phyloP scores from a whole-genome alignment of 2,113 vertebrate genomes.

The Noctilio leporinus region DNA sequence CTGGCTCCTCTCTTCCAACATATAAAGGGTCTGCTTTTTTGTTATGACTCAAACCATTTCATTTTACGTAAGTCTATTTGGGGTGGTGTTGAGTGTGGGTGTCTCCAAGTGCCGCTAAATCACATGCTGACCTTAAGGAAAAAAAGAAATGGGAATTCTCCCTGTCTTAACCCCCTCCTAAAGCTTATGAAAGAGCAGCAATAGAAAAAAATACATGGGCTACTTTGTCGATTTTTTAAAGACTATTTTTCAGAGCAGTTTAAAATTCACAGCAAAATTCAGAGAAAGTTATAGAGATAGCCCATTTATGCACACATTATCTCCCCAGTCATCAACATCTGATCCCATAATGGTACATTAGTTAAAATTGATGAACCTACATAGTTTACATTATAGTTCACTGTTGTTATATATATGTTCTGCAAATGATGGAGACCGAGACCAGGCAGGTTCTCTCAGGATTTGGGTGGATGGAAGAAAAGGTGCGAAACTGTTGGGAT shows the following conservation, averaged over 20 bases:
- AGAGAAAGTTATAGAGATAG: background rate
- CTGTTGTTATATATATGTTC: background rate
- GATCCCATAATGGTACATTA: background rate
- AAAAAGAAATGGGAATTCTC: background rate
- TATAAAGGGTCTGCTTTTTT: background rate
- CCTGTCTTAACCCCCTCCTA: background rate
- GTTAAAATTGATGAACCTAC: background rate
- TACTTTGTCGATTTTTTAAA: background rate
- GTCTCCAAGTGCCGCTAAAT: background rate
- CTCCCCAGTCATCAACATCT: background rate
- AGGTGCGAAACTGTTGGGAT: too few relatives aligned
- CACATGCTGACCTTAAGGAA: background rate
- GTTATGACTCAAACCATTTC: background rate
- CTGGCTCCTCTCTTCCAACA: background rate
- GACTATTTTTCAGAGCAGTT: background rate
- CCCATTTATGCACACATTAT: background rate
- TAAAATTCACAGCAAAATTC: background rate
- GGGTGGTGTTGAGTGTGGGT: background rate
- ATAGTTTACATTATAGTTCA: background rate
- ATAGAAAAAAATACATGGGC: background rate
- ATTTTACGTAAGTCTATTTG: background rate
- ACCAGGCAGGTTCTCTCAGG: too few relatives aligned
- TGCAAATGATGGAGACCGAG: too few relatives aligned
- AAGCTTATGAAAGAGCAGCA: background rate
- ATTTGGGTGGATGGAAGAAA: too few relatives aligned